These are phyloP conservation scores for Narcine bancroftii DNA, from an alignment of 2,113 vertebrate species.

Conservation along the genomic window DNA sequence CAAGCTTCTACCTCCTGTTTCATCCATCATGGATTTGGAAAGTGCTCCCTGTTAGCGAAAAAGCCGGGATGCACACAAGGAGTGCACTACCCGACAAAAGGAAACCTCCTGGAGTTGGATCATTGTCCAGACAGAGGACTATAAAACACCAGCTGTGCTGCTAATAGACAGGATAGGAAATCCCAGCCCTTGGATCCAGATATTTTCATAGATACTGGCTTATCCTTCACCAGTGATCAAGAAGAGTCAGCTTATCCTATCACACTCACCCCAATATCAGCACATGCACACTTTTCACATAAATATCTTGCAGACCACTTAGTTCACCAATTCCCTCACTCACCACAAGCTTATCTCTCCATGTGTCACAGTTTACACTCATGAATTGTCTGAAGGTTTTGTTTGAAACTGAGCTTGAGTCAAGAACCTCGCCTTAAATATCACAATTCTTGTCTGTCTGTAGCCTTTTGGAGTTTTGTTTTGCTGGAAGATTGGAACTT, in stretches of 20 bases:
- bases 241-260: neutral
- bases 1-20: neutral
- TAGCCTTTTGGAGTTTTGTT: neutral
- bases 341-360: neutral
- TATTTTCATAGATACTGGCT: neutral
- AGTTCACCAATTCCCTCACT: neutral
- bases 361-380: neutral
- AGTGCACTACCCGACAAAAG: neutral
- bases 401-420: neutral
- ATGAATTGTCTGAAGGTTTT: neutral
- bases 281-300: neutral
- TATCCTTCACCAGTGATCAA: neutral
- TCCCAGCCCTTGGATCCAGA: neutral
- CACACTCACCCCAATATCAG: neutral
- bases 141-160: neutral
- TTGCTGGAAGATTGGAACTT: too few species aligned
- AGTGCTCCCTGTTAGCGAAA: too few species aligned
- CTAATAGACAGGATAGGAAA: neutral
- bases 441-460: neutral
- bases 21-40: neutral
- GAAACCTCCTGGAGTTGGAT: neutral
- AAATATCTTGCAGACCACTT: neutral
- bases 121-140: neutral
- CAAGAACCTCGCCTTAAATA: too few species aligned
- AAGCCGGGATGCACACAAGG: neutral